Evolutionary conservation across 1,140 invertebrate genomes (phyloP).

Genomic region (Pomacea maculata): DNA sequence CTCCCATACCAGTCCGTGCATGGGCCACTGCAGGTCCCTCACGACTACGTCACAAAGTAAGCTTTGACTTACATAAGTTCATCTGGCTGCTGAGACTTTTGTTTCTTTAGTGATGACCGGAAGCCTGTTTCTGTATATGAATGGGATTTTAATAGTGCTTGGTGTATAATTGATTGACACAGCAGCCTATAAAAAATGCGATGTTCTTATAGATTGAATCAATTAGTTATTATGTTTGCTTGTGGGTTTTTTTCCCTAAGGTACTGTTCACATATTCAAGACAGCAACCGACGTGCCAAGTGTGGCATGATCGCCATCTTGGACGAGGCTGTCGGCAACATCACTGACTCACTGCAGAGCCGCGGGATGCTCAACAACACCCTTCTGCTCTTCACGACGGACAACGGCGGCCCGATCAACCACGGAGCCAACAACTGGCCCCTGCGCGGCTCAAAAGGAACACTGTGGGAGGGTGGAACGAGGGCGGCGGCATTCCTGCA

Average conservation of each 20-base stretch:
- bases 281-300: constrained; percentile 5
- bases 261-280: background rate
- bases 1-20: constrained; percentile 60
- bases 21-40: constrained; percentile 52
- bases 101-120: background rate
- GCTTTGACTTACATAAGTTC: background rate
- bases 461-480: constrained; percentile 68
- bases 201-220: background rate
- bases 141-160: background rate
- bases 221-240: no score
- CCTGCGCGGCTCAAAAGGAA: constrained; percentile 66
- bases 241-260: no score
- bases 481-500: constrained; percentile 59
- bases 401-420: constrained; percentile 71
- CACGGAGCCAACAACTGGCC: constrained; percentile 67
- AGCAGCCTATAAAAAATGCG: background rate
- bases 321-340: constrained; percentile 84
- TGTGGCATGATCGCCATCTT: constrained; percentile 79
- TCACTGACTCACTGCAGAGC: constrained; percentile 75
- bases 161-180: background rate
- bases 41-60: constrained; percentile 1
- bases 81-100: background rate
- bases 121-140: background rate
- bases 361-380: constrained; percentile 62
- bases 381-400: constrained; percentile 59